These are phyloP conservation scores for Anguilla obscura DNA, from an alignment of 2,797 vertebrate genomes.

Conservation along the genomic window DNA sequence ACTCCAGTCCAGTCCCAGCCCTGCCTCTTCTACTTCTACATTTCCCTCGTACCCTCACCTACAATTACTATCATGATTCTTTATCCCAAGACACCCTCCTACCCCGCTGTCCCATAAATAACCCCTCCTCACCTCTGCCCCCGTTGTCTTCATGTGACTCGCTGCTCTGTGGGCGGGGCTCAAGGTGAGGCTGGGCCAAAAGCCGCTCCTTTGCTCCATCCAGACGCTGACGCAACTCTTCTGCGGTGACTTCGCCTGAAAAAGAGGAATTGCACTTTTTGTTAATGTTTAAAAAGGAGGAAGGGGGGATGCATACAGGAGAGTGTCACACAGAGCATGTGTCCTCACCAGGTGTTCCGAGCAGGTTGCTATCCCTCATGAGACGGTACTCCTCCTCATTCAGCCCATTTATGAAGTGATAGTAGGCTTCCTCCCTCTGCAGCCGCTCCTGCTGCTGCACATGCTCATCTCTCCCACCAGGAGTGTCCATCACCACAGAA, in stretches of 20 bases:
- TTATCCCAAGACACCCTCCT: background rate
- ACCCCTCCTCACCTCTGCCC: constrained; percentile 58
- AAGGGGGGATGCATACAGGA: background rate
- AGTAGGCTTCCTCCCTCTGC: constrained; percentile 92
- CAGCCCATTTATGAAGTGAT: constrained; percentile 93
- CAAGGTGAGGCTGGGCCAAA: constrained; percentile 71
- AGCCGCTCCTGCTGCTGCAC: constrained; percentile 91
- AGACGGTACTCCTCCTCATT: constrained; percentile 92
- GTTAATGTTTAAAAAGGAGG: background rate
- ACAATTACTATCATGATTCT: background rate
- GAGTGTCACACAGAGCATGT: background rate
- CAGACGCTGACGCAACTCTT: constrained; percentile 88
- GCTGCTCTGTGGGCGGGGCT: constrained; percentile 56
- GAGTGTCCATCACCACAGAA: constrained; percentile 74
- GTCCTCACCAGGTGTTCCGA: constrained; percentile 88
- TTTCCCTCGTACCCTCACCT: background rate
- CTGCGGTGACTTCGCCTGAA: constrained; percentile 91
- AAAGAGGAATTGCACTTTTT: constrained; percentile 33
- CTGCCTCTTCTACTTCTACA: background rate
- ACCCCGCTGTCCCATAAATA: background rate
- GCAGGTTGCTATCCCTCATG: constrained; percentile 92
- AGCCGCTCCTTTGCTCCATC: constrained; percentile 85
- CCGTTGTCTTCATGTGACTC: constrained; percentile 71
- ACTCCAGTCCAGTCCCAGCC: constrained; percentile 19
- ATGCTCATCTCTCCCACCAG: constrained; percentile 81